Evolutionary conservation across 92 coral and sea anemone genomes (phyloP), one percentile per base, ranked within the genome.

Genomic region (Porites divaricata): DNA sequence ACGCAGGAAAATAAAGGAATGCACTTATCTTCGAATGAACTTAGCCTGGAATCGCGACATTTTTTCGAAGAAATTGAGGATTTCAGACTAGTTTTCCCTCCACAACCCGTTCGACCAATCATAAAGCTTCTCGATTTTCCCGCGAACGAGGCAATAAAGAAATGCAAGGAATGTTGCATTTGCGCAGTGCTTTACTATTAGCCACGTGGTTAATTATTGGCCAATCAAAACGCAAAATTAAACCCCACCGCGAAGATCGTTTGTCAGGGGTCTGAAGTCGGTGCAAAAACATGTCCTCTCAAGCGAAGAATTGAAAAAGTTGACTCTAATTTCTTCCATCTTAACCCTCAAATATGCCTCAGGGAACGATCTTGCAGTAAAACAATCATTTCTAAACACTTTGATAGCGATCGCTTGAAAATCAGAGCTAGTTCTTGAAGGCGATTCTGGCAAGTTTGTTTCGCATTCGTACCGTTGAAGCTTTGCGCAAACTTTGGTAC

Each of bases 241-340:
- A 93, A 95, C 98, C 99, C 99, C 99, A 97, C 99, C 99, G 99
- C 99, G 99, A 97, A 97, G 99, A 93, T 97, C 99, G 96, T 95
- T 97, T 97, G 99, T 93, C 99, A 93, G 98, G 98, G 59, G 98
- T 94, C 94, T 90, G 72, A 79, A 94, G 90, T 92, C 90, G 93
- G 92, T 94, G 98, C 95, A 94, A 94, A 94, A 94, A 94, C 95
- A 94, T 94, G 98, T 92, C 98, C 95, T 95, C 98, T 92, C 90
- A 76, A 85, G 77, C 86, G 92, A 82, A 83, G 90, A 89, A 68
- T 52, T 75, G 69, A 78, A 84, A 82, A 84, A 45, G 81, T 14
- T 16, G 9, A 56, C 50, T 51, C 23, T 62, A 80, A 86, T 79
- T 88, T 77, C 90, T 89, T 76, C 22, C 25, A 65, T 13, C 68